Base-by-base conservation (phyloP, 2,888 invertebrate species). In the Meteorus cinctellus region DNA sequence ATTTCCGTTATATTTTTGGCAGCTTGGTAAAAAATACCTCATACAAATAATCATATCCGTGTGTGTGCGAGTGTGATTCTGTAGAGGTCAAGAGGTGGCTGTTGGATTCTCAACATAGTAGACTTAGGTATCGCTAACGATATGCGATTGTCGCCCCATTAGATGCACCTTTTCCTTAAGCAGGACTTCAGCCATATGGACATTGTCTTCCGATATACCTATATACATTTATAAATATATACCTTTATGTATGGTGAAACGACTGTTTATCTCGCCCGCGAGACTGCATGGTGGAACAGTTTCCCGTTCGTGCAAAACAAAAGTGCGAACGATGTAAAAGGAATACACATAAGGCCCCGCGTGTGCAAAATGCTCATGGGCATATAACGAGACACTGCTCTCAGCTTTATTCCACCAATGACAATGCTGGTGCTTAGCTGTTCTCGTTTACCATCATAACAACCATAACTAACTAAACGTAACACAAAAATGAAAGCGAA, bases 61-160 rank as follows among this genome's bases (percentile, higher is more conserved):
- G 12, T 41, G 41, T 41, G 41, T 41, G 12, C n/a, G 14, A 4
- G 4, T 48, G 45, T 45, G 14, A 24, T 24, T 16, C 3, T 1
- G 2, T n/a, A 8, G 19, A 55, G 55, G 55, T 55, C 34, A 36
- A n/a, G 31, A 48, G 59, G 48, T 63, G 14, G 55, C 60, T 59
- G 72, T 51, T 36, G 59, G 16, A 29, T 70, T 72, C 45, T 29
- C 12, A 24, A n/a, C 34, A 60, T 67, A 72, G 82, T 73, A 60
- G 19, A 19, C 76, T 84, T 85, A 84, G 84, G 85, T 86, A 86
- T 83, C 82, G 84, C 81, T 86, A 87, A 87, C 87, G 87, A 87
- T 87, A 86, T 84, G 86, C 86, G 86, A 87, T 87, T 87, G 87
- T 87, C 86, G 86, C 83, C 85, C 86, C 84, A 87, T 87, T 88